Evolutionary conservation across 2,113 vertebrate genomes (phyloP).

Genomic region (Eclectus roratus): DNA sequence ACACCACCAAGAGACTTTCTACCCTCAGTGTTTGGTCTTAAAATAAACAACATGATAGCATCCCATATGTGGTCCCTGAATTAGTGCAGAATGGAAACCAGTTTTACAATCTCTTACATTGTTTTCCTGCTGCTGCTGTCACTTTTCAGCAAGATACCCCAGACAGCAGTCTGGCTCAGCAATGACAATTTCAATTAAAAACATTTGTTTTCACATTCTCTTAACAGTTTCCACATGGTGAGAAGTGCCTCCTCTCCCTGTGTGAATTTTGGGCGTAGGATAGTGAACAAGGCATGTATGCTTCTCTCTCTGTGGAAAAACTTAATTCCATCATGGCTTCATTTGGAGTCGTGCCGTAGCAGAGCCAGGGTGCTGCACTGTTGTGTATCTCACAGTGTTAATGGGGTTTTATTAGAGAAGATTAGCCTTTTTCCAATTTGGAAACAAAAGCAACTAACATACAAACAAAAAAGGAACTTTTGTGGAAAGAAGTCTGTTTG

Average conservation of each 20-base stretch:
- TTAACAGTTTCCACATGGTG: conserved; percentile 49
- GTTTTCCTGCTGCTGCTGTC: conserved; percentile 55
- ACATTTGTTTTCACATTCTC: conserved; percentile 55
- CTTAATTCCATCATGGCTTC: not conserved
- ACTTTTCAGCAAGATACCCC: conserved; percentile 47
- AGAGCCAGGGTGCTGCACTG: not conserved
- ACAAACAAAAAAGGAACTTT: not conserved
- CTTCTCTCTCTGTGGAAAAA: not conserved
- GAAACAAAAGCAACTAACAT: not conserved
- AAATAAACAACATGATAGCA: conserved; percentile 6
- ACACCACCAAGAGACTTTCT: not conserved
- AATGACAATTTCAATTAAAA: conserved; percentile 66
- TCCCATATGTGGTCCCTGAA: conserved; percentile 37
- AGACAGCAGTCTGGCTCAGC: conserved; percentile 40
- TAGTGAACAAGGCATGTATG: not conserved
- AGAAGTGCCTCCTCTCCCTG: conserved; percentile 3
- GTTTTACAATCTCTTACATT: conserved; percentile 22
- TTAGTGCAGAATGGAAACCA: conserved; percentile 1
- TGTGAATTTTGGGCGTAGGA: not conserved
- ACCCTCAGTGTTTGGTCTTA: not conserved
- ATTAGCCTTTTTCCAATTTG: not conserved
- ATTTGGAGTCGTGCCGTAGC: not conserved
- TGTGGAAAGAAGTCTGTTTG: not conserved
- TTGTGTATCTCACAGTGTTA: not conserved
- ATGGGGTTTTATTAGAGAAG: not conserved